Evolutionary conservation across 1,140 invertebrate genomes (phyloP), one percentile per base, ranked within the genome.

Genomic region (Hormaphis cornu): DNA sequence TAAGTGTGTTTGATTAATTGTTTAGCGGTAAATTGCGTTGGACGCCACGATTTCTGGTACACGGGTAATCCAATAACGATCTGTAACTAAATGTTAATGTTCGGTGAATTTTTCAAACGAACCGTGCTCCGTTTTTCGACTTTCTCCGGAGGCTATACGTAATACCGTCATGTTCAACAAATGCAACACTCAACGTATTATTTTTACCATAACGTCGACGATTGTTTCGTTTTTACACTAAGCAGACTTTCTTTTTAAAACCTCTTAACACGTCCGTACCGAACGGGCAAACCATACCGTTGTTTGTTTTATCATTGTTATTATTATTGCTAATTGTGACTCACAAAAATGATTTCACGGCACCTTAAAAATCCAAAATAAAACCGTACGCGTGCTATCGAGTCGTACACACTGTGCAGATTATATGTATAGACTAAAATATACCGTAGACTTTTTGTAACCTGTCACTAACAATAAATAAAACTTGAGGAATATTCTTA

Each of bases 61-160:
- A n/a, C n/a, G n/a, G n/a, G n/a, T 63, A 46, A 63, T 63, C 58
- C 58, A 63, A 63, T 63, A 63, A 63, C 22, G 40, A 46, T 46
- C 58, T 63, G 58, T 63, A 63, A 30, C 58, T 63, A 63, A 63
- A 63, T 46, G 42, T 63, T 63, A 63, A 63, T 63, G 40, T 66
- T 66, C 61, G 28, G 44, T 66, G 44, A 50, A 66, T 66, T 66
- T 50, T 33, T 33, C 61, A 46, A 48, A 33, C 22, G 28, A 30
- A 48, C 7, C 44, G 50, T 66, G 42, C 26, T 48, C 61, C 30
- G 61, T 66, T 66, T 66, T 46, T 24, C 22, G 28, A 66, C 42
- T 66, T 66, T 66, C 61, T 33, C 61, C 28, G 18, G 28, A 66
- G 18, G 44, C 12, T 50, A 66, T 50, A 48, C n/a, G n/a, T n/a